Evolutionary conservation across 2,113 vertebrate species (phyloP).

Genomic region (Saguinus imperator): DNA sequence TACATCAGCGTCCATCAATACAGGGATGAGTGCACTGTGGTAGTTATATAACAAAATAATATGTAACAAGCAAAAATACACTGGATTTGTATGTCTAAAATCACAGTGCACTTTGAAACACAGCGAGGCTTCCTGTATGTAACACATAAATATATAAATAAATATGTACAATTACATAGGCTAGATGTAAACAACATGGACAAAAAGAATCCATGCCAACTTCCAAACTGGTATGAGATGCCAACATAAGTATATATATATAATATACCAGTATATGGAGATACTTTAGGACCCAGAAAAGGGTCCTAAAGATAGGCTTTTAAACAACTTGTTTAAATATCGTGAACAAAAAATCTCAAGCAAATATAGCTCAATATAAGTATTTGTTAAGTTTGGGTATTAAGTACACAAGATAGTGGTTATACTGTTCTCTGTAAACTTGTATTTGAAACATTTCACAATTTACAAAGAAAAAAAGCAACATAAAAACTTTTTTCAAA

Average conservation of each 20-base stretch:
- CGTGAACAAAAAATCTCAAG: neutral
- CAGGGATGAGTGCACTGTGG: neutral
- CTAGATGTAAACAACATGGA: neutral
- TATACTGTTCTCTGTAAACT: neutral
- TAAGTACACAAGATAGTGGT: neutral
- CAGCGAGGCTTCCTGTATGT: neutral
- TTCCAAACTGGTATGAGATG: neutral
- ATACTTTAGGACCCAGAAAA: neutral
- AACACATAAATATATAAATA: neutral
- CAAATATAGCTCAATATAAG: neutral
- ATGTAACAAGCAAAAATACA: neutral
- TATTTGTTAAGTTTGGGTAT: neutral
- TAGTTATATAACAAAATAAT: neutral
- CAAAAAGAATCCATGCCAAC: neutral
- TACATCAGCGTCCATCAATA: neutral
- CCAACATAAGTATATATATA: too few relatives aligned
- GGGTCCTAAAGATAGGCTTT: too few relatives aligned
- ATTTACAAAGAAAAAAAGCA: neutral
- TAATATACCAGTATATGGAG: neutral
- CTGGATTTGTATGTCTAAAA: neutral
- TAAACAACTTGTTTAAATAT: neutral
- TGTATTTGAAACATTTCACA: neutral
- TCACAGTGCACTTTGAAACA: neutral
- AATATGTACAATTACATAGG: neutral
- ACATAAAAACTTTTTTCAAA: constrained; percentile 14